Evolutionary conservation across 2,113 vertebrate species (phyloP).

Genomic region (Gallinago jamesoni): DNA sequence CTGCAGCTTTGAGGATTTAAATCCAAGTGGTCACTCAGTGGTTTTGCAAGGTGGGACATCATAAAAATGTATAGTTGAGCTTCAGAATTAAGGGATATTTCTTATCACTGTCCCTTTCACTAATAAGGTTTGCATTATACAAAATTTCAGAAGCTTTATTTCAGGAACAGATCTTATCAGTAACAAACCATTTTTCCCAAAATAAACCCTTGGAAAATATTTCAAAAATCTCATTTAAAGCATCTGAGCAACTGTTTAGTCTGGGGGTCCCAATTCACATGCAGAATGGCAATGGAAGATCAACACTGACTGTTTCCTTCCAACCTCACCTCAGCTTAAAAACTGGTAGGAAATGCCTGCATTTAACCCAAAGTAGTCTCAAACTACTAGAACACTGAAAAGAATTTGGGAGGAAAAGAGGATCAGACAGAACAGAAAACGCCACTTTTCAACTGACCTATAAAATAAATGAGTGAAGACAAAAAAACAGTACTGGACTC

Average conservation of each 20-base stretch:
- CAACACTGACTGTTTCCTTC: not conserved
- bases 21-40: not conserved
- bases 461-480: not conserved
- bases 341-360: not conserved
- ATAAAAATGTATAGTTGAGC: not conserved
- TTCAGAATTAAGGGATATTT: not conserved
- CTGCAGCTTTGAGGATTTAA: not conserved
- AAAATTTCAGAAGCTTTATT: not conserved
- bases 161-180: not conserved
- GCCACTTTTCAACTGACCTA: not conserved
- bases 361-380: not conserved
- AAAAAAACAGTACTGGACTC: not conserved
- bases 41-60: not conserved
- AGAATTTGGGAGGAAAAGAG: not conserved
- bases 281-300: not conserved
- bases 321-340: fast-evolving
- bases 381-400: not conserved
- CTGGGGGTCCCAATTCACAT: not conserved
- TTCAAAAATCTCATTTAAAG: not conserved
- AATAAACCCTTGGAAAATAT: not conserved
- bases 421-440: not conserved
- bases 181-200: not conserved
- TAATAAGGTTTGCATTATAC: not conserved
- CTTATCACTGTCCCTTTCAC: not conserved
- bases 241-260: not conserved